phyloP scores from a whole-genome alignment of 2,797 vertebrate species.

The Acipenser oxyrinchus region DNA sequence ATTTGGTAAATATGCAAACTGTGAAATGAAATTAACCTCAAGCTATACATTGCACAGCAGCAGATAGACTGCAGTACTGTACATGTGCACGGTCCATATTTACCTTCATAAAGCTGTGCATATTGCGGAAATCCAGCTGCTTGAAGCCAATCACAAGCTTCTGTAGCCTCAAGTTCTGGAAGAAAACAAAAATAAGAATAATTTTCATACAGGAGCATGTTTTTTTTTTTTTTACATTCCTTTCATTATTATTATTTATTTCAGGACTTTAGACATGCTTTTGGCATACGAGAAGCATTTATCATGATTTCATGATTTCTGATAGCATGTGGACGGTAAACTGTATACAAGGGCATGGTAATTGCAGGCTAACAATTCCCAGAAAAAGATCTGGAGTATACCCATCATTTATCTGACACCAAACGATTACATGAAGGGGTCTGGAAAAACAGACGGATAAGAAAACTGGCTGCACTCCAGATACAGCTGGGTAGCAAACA shows the following conservation, averaged over 20 bases:
- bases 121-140: slow-evolving; percentile 72
- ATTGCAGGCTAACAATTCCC: background rate
- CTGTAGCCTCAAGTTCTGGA: slow-evolving; percentile 64
- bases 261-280: too few species aligned
- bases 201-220: background rate
- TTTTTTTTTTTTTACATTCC: slow-evolving; percentile 23
- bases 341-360: background rate
- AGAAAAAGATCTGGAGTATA: background rate
- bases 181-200: slow-evolving; percentile 28
- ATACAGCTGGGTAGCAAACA: background rate
- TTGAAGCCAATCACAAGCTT: slow-evolving; percentile 65
- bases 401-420: background rate
- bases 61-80: too few species aligned
- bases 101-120: slow-evolving; percentile 77
- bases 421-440: background rate
- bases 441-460: background rate
- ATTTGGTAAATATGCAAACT: too few species aligned
- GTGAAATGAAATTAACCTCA: too few species aligned
- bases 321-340: background rate
- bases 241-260: background rate
- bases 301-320: too few species aligned
- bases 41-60: too few species aligned
- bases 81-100: slow-evolving; percentile 9
- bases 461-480: background rate
- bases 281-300: too few species aligned